phyloP scores from a whole-genome alignment of 1,140 invertebrate species.

The Apis laboriosa region DNA sequence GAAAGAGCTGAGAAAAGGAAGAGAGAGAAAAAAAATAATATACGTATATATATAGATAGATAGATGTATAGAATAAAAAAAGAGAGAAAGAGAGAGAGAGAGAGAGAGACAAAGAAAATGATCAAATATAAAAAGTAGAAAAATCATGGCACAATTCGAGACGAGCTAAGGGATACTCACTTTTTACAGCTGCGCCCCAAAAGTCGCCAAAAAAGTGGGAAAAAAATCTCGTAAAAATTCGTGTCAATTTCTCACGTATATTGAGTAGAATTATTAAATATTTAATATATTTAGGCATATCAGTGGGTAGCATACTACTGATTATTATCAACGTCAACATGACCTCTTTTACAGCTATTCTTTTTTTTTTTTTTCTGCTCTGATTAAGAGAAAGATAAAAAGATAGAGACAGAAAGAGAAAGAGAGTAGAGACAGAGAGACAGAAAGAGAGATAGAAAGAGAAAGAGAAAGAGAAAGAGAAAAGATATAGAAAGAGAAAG shows the following conservation, averaged over 20 bases:
- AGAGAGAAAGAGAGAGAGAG: too few relatives aligned
- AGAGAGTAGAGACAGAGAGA: too few relatives aligned
- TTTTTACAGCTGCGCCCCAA: constrained; percentile 78
- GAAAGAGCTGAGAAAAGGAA: constrained; percentile 50
- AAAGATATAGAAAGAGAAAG: background rate
- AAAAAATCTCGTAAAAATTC: constrained; percentile 80
- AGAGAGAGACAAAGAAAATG: constrained; percentile 52
- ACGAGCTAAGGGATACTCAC: constrained; percentile 74
- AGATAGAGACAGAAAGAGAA: background rate
- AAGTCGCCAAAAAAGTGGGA: constrained; percentile 81
- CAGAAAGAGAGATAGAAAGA: background rate
- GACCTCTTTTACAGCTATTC: constrained; percentile 51
- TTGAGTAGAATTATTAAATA: constrained; percentile 70
- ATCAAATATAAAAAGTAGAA: constrained; percentile 55
- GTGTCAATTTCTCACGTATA: constrained; percentile 79
- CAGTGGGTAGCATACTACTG: constrained; percentile 66
- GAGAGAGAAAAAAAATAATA: constrained; percentile 38
- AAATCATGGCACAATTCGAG: constrained; percentile 70
- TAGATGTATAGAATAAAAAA: background rate
- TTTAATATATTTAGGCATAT: constrained; percentile 69
- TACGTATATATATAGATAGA: constrained; percentile 2
- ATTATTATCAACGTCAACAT: constrained; percentile 61
- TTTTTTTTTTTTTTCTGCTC: constrained; percentile 28
- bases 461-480: background rate
- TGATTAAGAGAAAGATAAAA: background rate